Evolutionary conservation across 1,140 invertebrate species (phyloP), one percentile per base, ranked within the genome.

Genomic region (Geopemphigus sp.): DNA sequence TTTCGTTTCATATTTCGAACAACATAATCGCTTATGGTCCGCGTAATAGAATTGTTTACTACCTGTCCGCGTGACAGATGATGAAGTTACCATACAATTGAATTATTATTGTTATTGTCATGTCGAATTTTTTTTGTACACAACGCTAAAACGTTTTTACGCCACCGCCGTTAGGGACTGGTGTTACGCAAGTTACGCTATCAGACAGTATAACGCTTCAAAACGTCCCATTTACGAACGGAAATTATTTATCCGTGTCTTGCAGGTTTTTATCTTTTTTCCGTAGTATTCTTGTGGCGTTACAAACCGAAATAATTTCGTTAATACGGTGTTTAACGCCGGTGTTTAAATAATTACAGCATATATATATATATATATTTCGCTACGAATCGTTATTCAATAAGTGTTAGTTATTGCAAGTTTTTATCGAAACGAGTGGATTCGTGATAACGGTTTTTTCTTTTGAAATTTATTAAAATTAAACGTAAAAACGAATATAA

Each of bases 201-300:
- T 45, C 24, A 64, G 63, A 39, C 63, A n/a, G 32, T 64, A 64
- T 39, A 50, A 50, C 22, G 6, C 14, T 22, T 68, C 4, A 66
- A 66, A 66, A 66, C 19, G 19, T 39, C 63, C 63, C 39, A 68
- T 68, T 68, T 50, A 50, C 50, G 50, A 50, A 68, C 64, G 39
- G 45, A 47, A 24, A 68, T 68, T 68, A 17, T 68, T 32, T 68
- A 68, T 50, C 47, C 11, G 24, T 47, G 29, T 50, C 26, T 4
- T 12, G 22, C 12, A 68, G 22, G 47, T 24, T 15, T 68, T 68
- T 14, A 68, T 68, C 50, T 68, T 68, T 47, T 68, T 15, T 10
- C 64, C 64, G 22, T 24, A 8, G 12, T 68, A 68, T 24, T n/a
- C 15, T 54, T 19, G 19, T 54, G 19, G 5, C 15, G 19, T 54